Percentiles rank a stretch among this genome's conserved stretches.
Evolutionary conservation across 2,797 vertebrate species (phyloP).

Genomic region (Ceryle rudis): DNA sequence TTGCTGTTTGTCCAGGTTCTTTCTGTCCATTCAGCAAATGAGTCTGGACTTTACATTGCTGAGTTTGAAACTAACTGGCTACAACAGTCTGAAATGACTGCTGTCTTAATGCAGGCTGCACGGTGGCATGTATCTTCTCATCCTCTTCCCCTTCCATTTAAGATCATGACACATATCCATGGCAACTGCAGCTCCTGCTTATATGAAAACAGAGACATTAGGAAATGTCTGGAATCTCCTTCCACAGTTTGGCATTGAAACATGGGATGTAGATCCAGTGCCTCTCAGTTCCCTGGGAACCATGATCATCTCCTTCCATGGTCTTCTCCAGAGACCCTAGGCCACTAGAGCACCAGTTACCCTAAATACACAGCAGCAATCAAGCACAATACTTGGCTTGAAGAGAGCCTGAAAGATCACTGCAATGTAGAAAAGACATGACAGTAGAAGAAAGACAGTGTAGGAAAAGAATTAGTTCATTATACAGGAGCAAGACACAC

Average conservation of each 20-base stretch:
- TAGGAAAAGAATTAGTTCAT: not conserved
- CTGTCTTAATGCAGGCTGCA: not conserved
- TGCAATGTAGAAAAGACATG: not conserved
- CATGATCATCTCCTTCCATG: not conserved
- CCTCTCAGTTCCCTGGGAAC: not conserved
- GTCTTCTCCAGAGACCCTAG: not conserved
- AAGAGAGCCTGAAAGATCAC: not conserved
- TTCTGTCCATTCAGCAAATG: not conserved
- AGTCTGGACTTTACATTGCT: not conserved
- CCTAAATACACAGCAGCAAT: not conserved
- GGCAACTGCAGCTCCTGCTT: constrained; percentile 19
- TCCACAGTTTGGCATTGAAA: not conserved
- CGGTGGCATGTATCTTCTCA: not conserved
- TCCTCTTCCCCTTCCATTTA: not conserved
- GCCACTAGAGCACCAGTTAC: not conserved
- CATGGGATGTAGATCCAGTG: not conserved
- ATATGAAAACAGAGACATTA: not conserved
- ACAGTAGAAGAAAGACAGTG: not conserved
- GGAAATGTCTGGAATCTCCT: not conserved
- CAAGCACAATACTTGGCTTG: not conserved
- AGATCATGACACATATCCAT: not conserved
- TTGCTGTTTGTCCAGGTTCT: not conserved
- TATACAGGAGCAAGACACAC: not conserved
- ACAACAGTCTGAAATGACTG: not conserved
- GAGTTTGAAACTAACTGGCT: not conserved